Conservation (phyloP, 2,888 invertebrate species). For the Salpingus planirostris region DNA sequence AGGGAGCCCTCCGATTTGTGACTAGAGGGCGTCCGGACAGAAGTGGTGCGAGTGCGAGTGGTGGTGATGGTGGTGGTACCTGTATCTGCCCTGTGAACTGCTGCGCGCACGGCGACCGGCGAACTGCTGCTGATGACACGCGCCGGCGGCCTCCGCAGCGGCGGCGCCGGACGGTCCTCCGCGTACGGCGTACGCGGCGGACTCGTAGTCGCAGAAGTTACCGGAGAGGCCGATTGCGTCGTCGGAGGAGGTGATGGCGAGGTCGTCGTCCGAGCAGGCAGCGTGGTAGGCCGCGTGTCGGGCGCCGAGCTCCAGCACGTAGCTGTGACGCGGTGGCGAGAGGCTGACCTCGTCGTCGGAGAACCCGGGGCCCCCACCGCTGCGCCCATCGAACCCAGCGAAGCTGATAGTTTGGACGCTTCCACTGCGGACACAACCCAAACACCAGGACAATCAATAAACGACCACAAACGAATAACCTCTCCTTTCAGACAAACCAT, state of each 20-base stretch:
- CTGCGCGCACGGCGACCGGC: conserved; percentile 44
- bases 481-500: no score
- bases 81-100: conserved; percentile 46
- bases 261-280: conserved; percentile 39
- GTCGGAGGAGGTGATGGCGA: conserved; percentile 39
- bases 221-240: conserved; percentile 40
- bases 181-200: conserved; percentile 28
- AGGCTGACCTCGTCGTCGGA: conserved; percentile 79
- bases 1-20: conserved; percentile 47
- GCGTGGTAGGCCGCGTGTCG: conserved; percentile 45
- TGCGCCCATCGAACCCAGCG: conserved; percentile 50
- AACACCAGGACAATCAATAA: no score
- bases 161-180: conserved; percentile 36
- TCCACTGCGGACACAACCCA: conserved; percentile 31
- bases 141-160: conserved; percentile 18
- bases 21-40: conserved; percentile 50
- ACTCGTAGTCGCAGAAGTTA: conserved; percentile 42
- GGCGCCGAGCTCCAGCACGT: conserved; percentile 52
- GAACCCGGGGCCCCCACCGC: conserved; percentile 55
- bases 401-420: conserved; percentile 48
- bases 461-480: no score
- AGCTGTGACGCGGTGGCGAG: conserved; percentile 53
- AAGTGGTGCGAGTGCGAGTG: conserved; percentile 37
- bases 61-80: conserved; percentile 30
- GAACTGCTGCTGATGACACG: conserved; percentile 43